A percentile compares a stretch with the other conserved stretches of the same genome.
Evolutionary conservation across 2,888 invertebrate species (phyloP).

Genomic region (Lithophane ornitopus): DNA sequence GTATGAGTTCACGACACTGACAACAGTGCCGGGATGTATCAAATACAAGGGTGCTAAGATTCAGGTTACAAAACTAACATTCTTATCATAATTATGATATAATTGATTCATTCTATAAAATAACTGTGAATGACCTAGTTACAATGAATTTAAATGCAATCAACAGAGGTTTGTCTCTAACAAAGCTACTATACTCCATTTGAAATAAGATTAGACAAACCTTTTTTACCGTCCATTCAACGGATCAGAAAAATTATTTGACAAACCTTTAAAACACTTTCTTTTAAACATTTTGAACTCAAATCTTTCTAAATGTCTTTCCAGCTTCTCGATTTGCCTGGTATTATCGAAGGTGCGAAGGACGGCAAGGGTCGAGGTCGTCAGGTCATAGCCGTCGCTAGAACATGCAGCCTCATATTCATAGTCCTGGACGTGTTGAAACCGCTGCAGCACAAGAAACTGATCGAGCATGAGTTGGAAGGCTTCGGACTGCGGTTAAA

Average conservation of each 20-base stretch:
- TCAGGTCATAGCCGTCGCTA: slow-evolving; percentile 99
- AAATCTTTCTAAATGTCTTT: slow-evolving; percentile 26
- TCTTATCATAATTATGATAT: neutral
- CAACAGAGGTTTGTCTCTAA: neutral
- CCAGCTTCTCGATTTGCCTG: slow-evolving; percentile 98
- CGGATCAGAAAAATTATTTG: neutral
- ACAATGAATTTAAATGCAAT: neutral
- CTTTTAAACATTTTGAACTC: neutral
- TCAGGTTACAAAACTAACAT: slow-evolving; percentile 91
- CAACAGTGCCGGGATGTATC: slow-evolving; percentile 99
- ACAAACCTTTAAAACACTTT: neutral
- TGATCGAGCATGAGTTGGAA: slow-evolving; percentile 99
- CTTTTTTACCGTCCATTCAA: too few relatives aligned
- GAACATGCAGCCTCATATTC: slow-evolving; percentile 99
- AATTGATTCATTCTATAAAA: neutral
- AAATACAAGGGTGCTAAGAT: slow-evolving; percentile 99
- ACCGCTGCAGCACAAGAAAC: slow-evolving; percentile 98
- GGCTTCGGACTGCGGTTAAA: slow-evolving; percentile 99
- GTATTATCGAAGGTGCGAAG: slow-evolving; percentile 99
- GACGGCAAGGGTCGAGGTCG: slow-evolving; percentile 99
- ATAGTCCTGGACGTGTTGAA: slow-evolving; percentile 99
- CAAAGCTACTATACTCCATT: too few relatives aligned
- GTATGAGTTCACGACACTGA: slow-evolving; percentile 99
- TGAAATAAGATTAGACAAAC: too few relatives aligned
- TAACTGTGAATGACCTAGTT: neutral